Evolutionary conservation across 2,797 vertebrate species (phyloP), one percentile per base, ranked within the genome.

Genomic region (Fratercula arctica): DNA sequence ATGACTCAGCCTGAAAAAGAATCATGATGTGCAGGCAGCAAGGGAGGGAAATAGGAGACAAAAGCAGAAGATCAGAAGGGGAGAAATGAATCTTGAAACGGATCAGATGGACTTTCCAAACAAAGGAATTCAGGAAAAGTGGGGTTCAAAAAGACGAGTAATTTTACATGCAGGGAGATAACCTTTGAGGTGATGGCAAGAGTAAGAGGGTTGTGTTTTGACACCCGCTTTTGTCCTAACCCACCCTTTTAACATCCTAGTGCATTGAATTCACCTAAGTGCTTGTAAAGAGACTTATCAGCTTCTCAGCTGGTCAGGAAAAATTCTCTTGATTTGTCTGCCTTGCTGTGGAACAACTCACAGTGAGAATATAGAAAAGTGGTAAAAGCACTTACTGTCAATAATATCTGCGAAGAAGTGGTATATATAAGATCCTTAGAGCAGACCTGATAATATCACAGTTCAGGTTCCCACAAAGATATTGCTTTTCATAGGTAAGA

Each of bases 301-400:
- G 48, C 54, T 56, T 26, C 90, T 94, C 91, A 83, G 89, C 51
- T 85, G 91, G 80, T 87, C 78, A 76, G 77, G 39, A 92, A 80
- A 79, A 84, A 77, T 43, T 79, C 83, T 73, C 90, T 85, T 93
- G 80, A 89, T 94, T 95, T 92, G 77, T 28, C 37, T 89, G 67
- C 29, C n/a, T 95, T 48, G 37, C 80, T 83, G 81, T 92, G 74
- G 95, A 96, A 93, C 80, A 91, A 92, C 64, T 87, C 81, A 37
- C 77, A 92, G 70, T 64, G 74, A 95, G 84, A 89, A 95, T 80
- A 93, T 46, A 87, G 87, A 77, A 83, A 89, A 60, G 77, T 60
- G n/a, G 63, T 74, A 94, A 85, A 94, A 93, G 81, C 84, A 85
- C 68, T 95, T 83, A 79, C 72, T 93, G 93, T 85, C 90, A 96